Conservation (phyloP, 1,140 invertebrate genomes). For the Brachionus plicatilis region DNA sequence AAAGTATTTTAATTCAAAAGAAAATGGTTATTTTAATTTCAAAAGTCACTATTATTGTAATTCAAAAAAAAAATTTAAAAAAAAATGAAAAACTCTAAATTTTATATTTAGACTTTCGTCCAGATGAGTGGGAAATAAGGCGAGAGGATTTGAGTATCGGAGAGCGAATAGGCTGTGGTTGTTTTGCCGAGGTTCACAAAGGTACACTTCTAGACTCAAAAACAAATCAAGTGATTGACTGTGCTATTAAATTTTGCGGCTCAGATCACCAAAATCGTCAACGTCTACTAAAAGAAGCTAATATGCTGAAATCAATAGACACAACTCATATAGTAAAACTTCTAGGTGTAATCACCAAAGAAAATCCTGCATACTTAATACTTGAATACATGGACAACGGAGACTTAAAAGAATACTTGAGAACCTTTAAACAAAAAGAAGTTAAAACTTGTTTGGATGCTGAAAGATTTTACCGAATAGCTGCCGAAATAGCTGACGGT, state of each 20-base stretch:
- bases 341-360: background rate
- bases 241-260: constrained; percentile 28
- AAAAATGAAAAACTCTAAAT: background rate
- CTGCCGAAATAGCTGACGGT: constrained; percentile 89
- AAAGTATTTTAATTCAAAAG: background rate
- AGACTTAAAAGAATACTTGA: constrained; percentile 22
- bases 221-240: background rate
- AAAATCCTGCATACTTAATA: constrained; percentile 26
- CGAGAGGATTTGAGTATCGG: constrained; percentile 3
- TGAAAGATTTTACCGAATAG: constrained; percentile 78
- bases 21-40: background rate
- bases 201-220: background rate
- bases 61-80: background rate
- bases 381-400: background rate
- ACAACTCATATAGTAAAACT: constrained; percentile 15
- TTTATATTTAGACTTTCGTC: background rate
- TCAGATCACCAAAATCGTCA: constrained; percentile 33
- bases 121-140: constrained; percentile 22
- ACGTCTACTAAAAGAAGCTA: constrained; percentile 23
- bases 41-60: constrained; percentile 34
- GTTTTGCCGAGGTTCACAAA: constrained; percentile 27
- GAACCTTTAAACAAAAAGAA: background rate
- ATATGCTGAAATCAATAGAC: constrained; percentile 13
- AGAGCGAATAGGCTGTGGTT: background rate
- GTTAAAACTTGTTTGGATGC: background rate